Base-by-base conservation (phyloP, 2,113 vertebrate genomes). In the Chrysochloris asiatica region DNA sequence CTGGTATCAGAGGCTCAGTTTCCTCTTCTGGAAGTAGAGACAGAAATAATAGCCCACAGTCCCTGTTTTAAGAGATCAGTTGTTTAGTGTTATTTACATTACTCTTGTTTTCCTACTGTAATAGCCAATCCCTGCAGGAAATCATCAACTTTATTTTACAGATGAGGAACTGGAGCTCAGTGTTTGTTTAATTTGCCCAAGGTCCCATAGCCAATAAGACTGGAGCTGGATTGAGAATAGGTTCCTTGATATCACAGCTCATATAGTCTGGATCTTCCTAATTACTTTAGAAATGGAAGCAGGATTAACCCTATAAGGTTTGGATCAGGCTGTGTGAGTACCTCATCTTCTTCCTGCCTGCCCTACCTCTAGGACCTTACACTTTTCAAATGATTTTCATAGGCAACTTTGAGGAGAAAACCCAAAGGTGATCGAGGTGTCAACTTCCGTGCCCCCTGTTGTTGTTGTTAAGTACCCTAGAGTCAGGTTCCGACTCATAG, bases 361-460 rank as follows among this genome's bases (percentile, higher is more conserved):
- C 67, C 38, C 17, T 14, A 11, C 41, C 12, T 47, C 77, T n/a
- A 38, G 61, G 56, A 6, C 33, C 30, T 36, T 50, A 9, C 47
- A 41, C 77, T 85, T 88, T 95, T 75, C 80, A 82, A 61, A 48
- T 82, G 47, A 78, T 48, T 75, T 88, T 69, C 54, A 82, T n/a
- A 63, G 54, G 52, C 52, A 81, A 22, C 86, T 41, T 38, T 0
- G 24, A 50, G 59, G 79, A 36, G 0, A 21, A 22, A 63, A n/a
- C 10, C 16, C 6, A 26, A 12, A 48, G 59, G 47, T 45, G 45
- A 86, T 47, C 17, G 30, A 77, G 38, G 56, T 56, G 59, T 69
- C 8, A 24, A 22, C 67, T 69, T 69, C n/a, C 28, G n/a, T 69
- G 65, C 28, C 72, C 72, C 21, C 11, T n/a, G n/a, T n/a, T n/a